Evolutionary conservation across 1,140 invertebrate species (phyloP).

Genomic region (Polyergus mexicanus): DNA sequence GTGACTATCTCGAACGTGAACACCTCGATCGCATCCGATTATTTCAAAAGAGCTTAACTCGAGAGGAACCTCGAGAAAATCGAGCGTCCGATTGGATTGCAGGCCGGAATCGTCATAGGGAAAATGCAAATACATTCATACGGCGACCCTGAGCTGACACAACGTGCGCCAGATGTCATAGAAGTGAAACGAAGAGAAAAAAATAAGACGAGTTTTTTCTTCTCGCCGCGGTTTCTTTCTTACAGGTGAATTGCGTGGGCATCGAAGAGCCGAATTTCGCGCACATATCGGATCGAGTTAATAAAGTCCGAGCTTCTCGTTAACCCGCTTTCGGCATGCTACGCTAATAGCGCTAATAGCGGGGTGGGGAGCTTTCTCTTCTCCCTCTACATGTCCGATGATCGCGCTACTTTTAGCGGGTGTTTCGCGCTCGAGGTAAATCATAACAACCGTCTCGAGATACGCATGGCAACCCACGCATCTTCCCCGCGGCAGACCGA

Average conservation of each 20-base stretch:
- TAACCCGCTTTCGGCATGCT: neutral
- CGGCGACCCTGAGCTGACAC: conserved; percentile 54
- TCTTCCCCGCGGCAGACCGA: neutral
- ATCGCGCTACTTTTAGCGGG: conserved; percentile 15
- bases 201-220: neutral
- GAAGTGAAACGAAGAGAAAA: conserved; percentile 47
- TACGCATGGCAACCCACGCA: conserved; percentile 13
- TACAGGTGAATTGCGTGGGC: conserved; percentile 41
- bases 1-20: neutral
- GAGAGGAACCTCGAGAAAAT: conserved; percentile 34
- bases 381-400: conserved; percentile 33
- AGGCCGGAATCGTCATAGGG: neutral
- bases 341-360: conserved; percentile 15
- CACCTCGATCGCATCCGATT: conserved; percentile 20
- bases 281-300: conserved; percentile 57
- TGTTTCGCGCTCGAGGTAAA: conserved; percentile 27
- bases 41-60: conserved; percentile 21
- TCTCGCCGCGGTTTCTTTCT: conserved; percentile 39
- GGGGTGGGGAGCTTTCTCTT: neutral
- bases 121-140: conserved; percentile 25
- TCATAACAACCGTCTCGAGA: conserved; percentile 52
- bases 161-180: conserved; percentile 52
- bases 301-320: conserved; percentile 57
- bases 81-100: conserved; percentile 14
- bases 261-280: conserved; percentile 52